These are phyloP conservation scores for Callionymus lyra DNA, from an alignment of 2,113 vertebrate species.

Conservation along the genomic window DNA sequence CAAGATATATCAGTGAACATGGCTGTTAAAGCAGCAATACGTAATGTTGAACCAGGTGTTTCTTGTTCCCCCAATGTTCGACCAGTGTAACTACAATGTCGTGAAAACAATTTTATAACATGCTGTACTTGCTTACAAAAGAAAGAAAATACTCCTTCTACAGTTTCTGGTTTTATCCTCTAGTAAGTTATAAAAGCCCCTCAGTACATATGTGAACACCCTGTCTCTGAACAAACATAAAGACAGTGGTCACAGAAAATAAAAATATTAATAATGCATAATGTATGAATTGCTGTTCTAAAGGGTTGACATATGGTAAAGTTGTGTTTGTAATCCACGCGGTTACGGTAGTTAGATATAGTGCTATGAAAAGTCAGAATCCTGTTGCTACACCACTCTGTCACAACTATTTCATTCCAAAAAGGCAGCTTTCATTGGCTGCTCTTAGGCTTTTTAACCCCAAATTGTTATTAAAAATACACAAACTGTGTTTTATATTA, in stretches of 20 bases:
- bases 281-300: constrained; percentile 35
- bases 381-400: constrained; percentile 60
- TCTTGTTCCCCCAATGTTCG: no score
- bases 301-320: neutral
- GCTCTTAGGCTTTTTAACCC: constrained; percentile 17
- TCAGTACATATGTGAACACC: no score
- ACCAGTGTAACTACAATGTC: no score
- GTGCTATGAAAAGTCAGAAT: constrained; percentile 45
- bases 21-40: no score
- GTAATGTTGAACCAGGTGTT: no score
- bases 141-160: no score
- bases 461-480: neutral
- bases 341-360: constrained; percentile 8
- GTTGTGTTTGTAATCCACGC: neutral
- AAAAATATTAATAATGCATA: constrained; percentile 3
- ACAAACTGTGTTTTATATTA: neutral
- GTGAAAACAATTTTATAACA: no score
- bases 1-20: constrained; percentile 10
- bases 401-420: constrained; percentile 21
- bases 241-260: constrained; percentile 10
- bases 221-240: no score
- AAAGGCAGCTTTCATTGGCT: constrained; percentile 35
- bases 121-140: no score
- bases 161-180: no score
- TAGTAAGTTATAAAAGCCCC: no score